Conservation (phyloP, 2,888 invertebrate species). For the Eumerus sabulonum region DNA sequence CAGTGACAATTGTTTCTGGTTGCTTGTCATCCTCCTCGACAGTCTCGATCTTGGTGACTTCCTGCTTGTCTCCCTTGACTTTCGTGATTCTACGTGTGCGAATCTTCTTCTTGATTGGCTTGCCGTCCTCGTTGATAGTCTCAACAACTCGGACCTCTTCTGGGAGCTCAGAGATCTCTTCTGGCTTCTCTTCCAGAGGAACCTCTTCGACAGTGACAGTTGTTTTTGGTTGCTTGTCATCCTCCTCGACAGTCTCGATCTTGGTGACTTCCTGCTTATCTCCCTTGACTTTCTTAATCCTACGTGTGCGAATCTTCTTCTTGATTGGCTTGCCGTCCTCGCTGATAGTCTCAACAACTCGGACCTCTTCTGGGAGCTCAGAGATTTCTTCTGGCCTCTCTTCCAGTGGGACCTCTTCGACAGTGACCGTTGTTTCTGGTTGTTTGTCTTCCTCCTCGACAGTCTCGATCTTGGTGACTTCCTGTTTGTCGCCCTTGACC, state of each 20-base stretch:
- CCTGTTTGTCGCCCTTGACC: slow-evolving; percentile 35
- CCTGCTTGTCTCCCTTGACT: slow-evolving; percentile 48
- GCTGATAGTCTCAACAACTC: slow-evolving; percentile 11
- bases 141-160: slow-evolving; percentile 27
- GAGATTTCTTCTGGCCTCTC: slow-evolving; percentile 19
- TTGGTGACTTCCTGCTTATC: slow-evolving; percentile 35
- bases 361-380: slow-evolving; percentile 32
- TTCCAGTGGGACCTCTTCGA: slow-evolving; percentile 14
- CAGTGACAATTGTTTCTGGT: slow-evolving; percentile 41
- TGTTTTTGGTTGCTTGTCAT: slow-evolving; percentile 30
- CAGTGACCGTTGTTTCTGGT: slow-evolving; percentile 30
- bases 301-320: slow-evolving; percentile 28
- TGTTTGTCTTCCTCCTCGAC: slow-evolving; percentile 34
- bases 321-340: slow-evolving; percentile 30
- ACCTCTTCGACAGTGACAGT: slow-evolving; percentile 24
- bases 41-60: slow-evolving; percentile 50
- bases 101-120: slow-evolving; percentile 26
- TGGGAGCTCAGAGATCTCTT: slow-evolving; percentile 18
- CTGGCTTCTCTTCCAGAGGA: slow-evolving; percentile 14
- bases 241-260: slow-evolving; percentile 31
- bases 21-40: slow-evolving; percentile 46
- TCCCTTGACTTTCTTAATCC: slow-evolving; percentile 29
- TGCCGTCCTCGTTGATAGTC: slow-evolving; percentile 22
- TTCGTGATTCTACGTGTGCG: slow-evolving; percentile 42
- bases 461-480: slow-evolving; percentile 37